A percentile compares a stretch with the other conserved stretches of the same genome.
phyloP scores from a whole-genome alignment of 2,888 invertebrate species.

The Sussaba pulchella region DNA sequence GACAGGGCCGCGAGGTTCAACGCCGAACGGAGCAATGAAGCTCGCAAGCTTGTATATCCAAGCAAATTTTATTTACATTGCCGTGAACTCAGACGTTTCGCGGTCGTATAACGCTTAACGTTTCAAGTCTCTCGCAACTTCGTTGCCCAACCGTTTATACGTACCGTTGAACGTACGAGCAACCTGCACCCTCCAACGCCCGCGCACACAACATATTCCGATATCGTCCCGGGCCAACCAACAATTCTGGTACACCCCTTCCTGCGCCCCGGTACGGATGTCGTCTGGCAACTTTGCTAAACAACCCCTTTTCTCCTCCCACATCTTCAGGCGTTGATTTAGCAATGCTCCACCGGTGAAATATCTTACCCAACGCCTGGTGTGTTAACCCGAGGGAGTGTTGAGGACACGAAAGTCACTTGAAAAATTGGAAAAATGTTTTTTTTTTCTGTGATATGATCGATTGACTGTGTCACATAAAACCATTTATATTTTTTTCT shows the following conservation, averaged over 20 bases:
- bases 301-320: neutral
- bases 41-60: constrained; percentile 60
- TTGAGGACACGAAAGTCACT: neutral
- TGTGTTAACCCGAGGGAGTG: neutral
- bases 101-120: constrained; percentile 46
- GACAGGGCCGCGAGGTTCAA: constrained; percentile 14
- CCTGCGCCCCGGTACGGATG: constrained; percentile 7
- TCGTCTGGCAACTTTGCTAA: constrained; percentile 2
- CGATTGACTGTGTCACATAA: no score
- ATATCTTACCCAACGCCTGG: neutral
- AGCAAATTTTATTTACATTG: constrained; percentile 71
- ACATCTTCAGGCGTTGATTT: constrained; percentile 68
- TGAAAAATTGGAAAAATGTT: neutral
- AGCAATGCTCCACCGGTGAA: constrained; percentile 71
- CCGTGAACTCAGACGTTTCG: constrained; percentile 51
- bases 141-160: neutral
- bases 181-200: neutral
- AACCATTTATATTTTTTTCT: no score
- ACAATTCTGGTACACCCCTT: constrained; percentile 27
- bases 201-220: constrained; percentile 13
- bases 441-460: no score
- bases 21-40: constrained; percentile 5
- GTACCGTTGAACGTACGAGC: neutral
- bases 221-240: constrained; percentile 40
- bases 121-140: constrained; percentile 24